Evolutionary conservation across 2,797 vertebrate genomes (phyloP), one percentile per base, ranked within the genome.

Genomic region (Ctenochaetus hawaiiensis): DNA sequence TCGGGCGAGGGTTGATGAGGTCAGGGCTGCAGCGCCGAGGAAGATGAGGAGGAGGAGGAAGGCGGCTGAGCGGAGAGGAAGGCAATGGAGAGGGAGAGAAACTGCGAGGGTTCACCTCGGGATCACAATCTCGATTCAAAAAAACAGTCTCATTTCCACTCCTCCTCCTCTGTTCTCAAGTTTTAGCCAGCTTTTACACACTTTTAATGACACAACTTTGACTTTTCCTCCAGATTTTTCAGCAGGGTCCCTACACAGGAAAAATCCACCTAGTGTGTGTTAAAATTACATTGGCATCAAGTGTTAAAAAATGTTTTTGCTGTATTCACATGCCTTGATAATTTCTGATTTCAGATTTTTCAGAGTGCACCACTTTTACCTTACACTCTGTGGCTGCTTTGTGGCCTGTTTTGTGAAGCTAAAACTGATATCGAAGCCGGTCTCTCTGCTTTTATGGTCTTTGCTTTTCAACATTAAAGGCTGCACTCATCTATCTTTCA

Each of bases 141-240:
- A 5, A 53, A 73, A 57, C 9, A 51, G 64, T 62, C 56, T 68
- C 62, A 20, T 22, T 18, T n/a, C n/a, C 63, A 41, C 70, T 70
- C 77, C 53, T 79, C 79, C 37, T n/a, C 44, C 44, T 80, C 26
- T 26, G 26, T 26, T 26, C 76, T 80, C 77, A 84, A 83, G 77
- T 47, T 49, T 80, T 61, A 57, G 75, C 74, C 75, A 69, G 51
- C 89, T 82, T 72, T 78, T 43, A 58, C 11, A 56, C 72, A 60
- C 48, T 7, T 9, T 20, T 18, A n/a, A 58, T 23, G 6, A 73
- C 68, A 66, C 51, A 16, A 49, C 22, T 44, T 16, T 18, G 41
- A 80, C 63, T 37, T 37, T 75, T 67, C 43, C 66, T 82, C 54
- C 65, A 60, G 44, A 47, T 43, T 69, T 26, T 64, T 76, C 72